Evolutionary conservation across 1,140 invertebrate species (phyloP).

Genomic region (Solenopsis invicta): DNA sequence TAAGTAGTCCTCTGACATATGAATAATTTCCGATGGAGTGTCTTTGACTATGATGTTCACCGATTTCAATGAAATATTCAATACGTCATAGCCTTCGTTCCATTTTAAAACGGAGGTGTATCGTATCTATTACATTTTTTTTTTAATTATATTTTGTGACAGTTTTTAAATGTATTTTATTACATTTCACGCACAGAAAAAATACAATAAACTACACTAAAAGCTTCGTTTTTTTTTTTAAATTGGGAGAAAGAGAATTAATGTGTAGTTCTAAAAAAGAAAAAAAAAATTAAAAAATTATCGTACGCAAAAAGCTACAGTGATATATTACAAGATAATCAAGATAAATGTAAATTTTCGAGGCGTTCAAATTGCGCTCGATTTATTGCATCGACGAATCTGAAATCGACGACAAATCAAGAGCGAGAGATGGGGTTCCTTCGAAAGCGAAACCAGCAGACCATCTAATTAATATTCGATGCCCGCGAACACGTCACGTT

Average conservation of each 20-base stretch:
- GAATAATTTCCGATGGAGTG: slow-evolving; percentile 62
- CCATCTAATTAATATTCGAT: slow-evolving; percentile 71
- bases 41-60: slow-evolving; percentile 26
- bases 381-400: neutral
- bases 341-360: neutral
- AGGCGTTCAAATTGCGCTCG: neutral
- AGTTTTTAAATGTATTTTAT: neutral
- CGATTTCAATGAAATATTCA: slow-evolving; percentile 32
- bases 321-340: neutral
- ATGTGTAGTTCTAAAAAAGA: neutral
- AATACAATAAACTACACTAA: neutral
- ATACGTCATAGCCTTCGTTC: slow-evolving; percentile 19
- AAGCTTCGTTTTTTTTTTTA: neutral
- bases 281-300: neutral
- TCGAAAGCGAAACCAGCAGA: slow-evolving; percentile 56
- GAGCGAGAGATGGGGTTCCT: neutral
- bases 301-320: too few species aligned
- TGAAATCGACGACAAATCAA: neutral
- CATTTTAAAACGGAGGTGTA: neutral
- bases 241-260: neutral
- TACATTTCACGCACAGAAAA: neutral
- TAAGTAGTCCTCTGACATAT: slow-evolving; percentile 59
- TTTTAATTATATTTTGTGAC: neutral
- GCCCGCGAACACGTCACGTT: slow-evolving; percentile 53
- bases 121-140: neutral